phyloP scores from a whole-genome alignment of 2,797 vertebrate species.

The Esox lucius region DNA sequence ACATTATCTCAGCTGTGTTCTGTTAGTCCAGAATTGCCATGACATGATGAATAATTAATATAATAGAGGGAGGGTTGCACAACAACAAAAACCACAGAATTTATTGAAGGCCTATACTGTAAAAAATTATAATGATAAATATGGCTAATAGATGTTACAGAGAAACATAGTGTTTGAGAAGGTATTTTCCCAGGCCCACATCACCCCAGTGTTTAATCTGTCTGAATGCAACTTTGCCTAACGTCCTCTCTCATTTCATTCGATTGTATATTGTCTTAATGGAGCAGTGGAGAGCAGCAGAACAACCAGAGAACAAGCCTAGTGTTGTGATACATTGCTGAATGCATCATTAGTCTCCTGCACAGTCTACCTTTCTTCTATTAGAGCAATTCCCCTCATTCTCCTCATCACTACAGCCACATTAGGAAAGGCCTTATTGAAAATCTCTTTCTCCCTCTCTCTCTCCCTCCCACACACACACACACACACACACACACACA shows the following conservation, averaged over 20 bases:
- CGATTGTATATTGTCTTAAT: too few species aligned
- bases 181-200: conserved; percentile 37
- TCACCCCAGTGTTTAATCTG: conserved; percentile 43
- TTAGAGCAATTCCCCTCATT: too few species aligned
- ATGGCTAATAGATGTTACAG: conserved; percentile 39
- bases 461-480: too few species aligned
- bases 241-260: conserved; percentile 36
- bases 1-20: too few species aligned
- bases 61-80: conserved; percentile 50
- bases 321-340: too few species aligned
- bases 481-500: neutral
- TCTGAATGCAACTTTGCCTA: conserved; percentile 34
- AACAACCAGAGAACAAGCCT: too few species aligned
- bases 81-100: conserved; percentile 43
- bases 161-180: conserved; percentile 42
- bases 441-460: neutral
- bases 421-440: neutral
- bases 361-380: too few species aligned
- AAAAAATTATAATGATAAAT: too few species aligned
- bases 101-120: too few species aligned
- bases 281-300: too few species aligned
- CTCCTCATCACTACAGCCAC: conserved; percentile 45
- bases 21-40: too few species aligned
- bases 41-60: conserved; percentile 75
- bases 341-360: too few species aligned